Evolutionary conservation across 2,797 vertebrate genomes (phyloP).

Genomic region (Euphonia xanthogaster): DNA sequence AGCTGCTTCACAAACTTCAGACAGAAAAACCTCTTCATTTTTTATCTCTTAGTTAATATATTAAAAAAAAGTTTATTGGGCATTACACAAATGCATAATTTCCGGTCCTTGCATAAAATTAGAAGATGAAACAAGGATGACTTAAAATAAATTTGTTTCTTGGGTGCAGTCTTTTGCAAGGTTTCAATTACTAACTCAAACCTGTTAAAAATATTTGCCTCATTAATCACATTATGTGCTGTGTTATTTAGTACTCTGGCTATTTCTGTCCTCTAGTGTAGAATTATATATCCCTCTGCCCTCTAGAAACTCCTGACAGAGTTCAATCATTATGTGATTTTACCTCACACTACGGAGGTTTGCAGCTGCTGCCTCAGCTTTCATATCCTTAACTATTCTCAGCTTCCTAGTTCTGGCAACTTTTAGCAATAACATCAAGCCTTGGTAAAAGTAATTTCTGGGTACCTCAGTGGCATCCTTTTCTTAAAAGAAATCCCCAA

Average conservation of each 20-base stretch:
- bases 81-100: conserved; percentile 12
- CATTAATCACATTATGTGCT: conserved; percentile 21
- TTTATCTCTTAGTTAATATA: neutral
- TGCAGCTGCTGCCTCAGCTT: neutral
- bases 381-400: neutral
- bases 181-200: conserved; percentile 26
- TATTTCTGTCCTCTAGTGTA: neutral
- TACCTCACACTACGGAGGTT: neutral
- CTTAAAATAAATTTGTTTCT: conserved; percentile 20
- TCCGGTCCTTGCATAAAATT: conserved; percentile 12
- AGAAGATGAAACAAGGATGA: neutral
- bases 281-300: neutral
- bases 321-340: neutral
- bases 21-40: neutral
- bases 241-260: neutral
- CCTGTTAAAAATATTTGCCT: conserved; percentile 24
- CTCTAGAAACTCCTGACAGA: neutral
- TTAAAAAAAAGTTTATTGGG: neutral
- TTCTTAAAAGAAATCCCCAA: neutral
- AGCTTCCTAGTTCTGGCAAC: neutral
- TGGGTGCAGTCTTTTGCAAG: neutral
- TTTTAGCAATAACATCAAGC: neutral
- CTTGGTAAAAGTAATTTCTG: neutral
- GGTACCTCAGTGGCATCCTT: neutral
- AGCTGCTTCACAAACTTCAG: conserved; percentile 51